Evolutionary conservation across 2,797 vertebrate genomes (phyloP), one percentile per base, ranked within the genome.

Genomic region (Lutra lutra): DNA sequence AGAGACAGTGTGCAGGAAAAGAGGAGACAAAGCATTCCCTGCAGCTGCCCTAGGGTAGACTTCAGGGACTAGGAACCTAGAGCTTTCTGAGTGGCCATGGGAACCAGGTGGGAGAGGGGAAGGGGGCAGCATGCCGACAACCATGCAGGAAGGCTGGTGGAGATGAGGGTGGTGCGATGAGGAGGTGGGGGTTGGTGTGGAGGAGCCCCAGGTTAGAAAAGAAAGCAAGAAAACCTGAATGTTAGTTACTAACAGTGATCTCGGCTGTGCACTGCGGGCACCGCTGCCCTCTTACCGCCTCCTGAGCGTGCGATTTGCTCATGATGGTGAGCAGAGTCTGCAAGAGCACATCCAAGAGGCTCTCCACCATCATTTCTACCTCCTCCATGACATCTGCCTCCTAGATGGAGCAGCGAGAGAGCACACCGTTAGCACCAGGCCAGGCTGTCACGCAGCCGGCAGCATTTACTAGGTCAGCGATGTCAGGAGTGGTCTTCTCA

Each of bases 361-460:
- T 99, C 98, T 99, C 99, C 98, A 99, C 99, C 99, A 99, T 99
- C 99, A 99, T 99, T 98, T 99, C 99, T 98, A 99, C 99, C 98
- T 99, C 99, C 98, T 99, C 99, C 98, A 99, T 99, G 97, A 99
- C 99, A 96, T 99, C 99, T 87, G 99, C 99, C 98, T 99, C 99
- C 99, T 99, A 98, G 75, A 98, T 97, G 43, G 96, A 98, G 98
- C 77, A 97, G 95, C 60, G 66, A 98, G 95, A 98, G 98, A 98
- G 96, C 29, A 97, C n/a, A 98, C 29, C 66, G 38, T 99, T 98
- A 99, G 94, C 84, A 89, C 46, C 43, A 13, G 84, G 72, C 89
- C 64, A 27, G 75, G 0, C 2, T 54, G 95, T 86, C 4, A 0
- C 4, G 21, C 17, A 29, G 93, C 78, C 7, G 78, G 95, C 32